Evolutionary conservation across 1,140 invertebrate genomes (phyloP).

Genomic region (Lamellibrachia luymesi): DNA sequence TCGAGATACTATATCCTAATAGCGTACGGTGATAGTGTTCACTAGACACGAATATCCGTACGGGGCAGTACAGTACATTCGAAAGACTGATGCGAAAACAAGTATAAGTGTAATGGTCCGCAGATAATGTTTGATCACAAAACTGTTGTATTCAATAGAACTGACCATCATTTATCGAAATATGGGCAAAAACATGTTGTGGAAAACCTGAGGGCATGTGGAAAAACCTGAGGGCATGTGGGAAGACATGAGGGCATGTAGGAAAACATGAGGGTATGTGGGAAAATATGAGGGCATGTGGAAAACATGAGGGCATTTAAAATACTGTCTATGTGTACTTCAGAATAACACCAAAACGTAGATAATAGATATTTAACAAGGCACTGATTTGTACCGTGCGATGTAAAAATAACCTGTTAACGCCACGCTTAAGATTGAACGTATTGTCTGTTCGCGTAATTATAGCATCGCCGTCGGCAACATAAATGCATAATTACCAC

Average conservation of each 20-base stretch:
- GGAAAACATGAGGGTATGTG: neutral
- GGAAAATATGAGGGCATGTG: neutral
- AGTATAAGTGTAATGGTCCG: neutral
- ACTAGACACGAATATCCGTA: neutral
- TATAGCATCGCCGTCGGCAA: neutral
- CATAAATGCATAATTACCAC: neutral
- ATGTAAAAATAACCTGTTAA: neutral
- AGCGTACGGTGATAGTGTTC: neutral
- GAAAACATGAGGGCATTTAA: neutral
- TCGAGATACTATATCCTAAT: neutral
- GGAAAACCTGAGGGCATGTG: neutral
- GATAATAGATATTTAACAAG: neutral
- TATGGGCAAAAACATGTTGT: neutral
- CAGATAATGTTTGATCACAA: neutral
- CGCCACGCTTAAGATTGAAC: neutral
- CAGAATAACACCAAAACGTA: neutral
- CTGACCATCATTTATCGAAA: neutral
- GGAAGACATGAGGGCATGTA: neutral
- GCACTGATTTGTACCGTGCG: neutral
- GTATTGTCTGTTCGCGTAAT: neutral
- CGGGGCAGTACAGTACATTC: neutral
- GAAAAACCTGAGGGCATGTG: neutral
- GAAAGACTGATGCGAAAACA: neutral
- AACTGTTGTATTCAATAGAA: neutral
- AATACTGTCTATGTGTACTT: too few species aligned